These are phyloP conservation scores for Tympanuchus pallidicinctus DNA, from an alignment of 2,113 vertebrate species.

Conservation along the genomic window DNA sequence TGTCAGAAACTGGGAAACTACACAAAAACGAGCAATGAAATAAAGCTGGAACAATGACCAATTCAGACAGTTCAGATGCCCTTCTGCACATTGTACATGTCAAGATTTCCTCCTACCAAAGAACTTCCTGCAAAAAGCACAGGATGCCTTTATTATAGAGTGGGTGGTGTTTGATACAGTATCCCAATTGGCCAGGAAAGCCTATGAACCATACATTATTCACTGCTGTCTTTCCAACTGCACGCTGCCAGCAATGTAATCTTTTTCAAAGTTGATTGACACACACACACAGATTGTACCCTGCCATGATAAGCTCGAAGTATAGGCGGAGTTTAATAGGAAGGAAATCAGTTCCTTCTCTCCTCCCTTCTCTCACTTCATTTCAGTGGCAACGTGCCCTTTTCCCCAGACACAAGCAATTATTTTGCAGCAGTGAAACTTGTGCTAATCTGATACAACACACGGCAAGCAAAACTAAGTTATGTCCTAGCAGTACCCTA, in stretches of 20 bases:
- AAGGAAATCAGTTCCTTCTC: background rate
- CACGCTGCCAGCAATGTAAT: background rate
- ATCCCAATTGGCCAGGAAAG: background rate
- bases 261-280: background rate
- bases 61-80: background rate
- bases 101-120: slow-evolving; percentile 12
- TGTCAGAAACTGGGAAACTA: background rate
- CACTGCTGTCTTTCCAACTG: background rate
- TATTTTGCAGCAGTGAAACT: background rate
- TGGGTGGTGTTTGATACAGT: slow-evolving; percentile 23
- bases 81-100: background rate
- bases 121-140: slow-evolving; percentile 16
- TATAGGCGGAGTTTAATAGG: background rate
- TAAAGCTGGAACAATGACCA: background rate
- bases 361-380: background rate
- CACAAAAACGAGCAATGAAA: background rate
- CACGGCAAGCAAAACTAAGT: background rate
- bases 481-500: fast-evolving
- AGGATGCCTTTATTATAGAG: background rate
- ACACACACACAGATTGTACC: background rate
- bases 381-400: background rate
- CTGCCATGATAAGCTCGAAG: background rate
- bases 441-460: background rate
- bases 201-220: background rate
- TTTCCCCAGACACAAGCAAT: background rate